A percentile compares a stretch with the other conserved stretches of the same genome.
These are phyloP conservation scores for Thereva nobilitata DNA, from an alignment of 2,888 invertebrate species.

Conservation along the genomic window DNA sequence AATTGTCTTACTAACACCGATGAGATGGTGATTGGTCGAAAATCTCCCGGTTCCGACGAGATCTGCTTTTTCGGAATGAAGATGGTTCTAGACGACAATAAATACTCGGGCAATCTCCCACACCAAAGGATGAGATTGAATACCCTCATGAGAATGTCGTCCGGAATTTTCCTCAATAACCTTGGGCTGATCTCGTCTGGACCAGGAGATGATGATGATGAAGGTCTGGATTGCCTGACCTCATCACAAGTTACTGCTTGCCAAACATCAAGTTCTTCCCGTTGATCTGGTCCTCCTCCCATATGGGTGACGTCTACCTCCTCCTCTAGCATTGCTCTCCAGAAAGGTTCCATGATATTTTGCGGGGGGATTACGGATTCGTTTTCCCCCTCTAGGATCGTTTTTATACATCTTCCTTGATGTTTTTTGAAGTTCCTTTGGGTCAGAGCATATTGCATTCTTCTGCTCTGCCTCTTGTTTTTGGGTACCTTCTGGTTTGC, in stretches of 20 bases:
- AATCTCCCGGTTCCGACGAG: not conserved
- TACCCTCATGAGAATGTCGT: not conserved
- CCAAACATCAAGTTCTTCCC: not conserved
- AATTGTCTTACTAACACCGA: not conserved
- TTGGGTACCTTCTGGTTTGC: not conserved
- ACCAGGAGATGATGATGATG: not conserved
- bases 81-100: not conserved
- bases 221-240: not conserved
- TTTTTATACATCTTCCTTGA: slow-evolving; percentile 2
- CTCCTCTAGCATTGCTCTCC: not conserved
- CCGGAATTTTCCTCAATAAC: not conserved
- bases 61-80: not conserved
- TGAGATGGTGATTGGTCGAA: slow-evolving; percentile 4
- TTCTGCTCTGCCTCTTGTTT: not conserved
- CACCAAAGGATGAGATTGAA: slow-evolving; percentile 1
- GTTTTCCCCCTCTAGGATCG: not conserved
- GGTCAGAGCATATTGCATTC: not conserved
- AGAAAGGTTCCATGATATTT: not conserved
- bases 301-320: not conserved
- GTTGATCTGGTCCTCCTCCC: too few relatives aligned
- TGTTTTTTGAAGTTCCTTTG: not conserved
- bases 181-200: slow-evolving; percentile 2
- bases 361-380: not conserved
- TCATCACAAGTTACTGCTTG: not conserved
- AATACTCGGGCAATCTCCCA: not conserved